phyloP scores from a whole-genome alignment of 2,888 invertebrate genomes.

The Pseudanteris insignis region DNA sequence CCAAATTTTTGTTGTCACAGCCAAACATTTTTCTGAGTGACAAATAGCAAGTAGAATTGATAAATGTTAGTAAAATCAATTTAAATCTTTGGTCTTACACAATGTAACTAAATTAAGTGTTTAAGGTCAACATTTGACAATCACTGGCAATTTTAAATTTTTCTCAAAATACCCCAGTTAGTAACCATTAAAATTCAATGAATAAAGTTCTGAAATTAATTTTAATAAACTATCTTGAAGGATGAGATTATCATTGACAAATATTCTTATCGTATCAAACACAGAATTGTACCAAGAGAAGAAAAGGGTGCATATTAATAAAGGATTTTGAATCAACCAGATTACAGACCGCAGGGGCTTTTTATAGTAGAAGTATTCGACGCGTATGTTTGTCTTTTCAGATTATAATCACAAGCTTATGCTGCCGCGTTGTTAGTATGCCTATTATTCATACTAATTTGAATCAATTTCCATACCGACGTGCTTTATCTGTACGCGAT shows the following conservation, averaged over 20 bases:
- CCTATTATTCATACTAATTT: conserved; percentile 38
- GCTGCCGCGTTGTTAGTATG: conserved; percentile 29
- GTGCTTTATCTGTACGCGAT: conserved; percentile 13
- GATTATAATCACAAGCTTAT: conserved; percentile 54
- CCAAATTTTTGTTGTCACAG: too few relatives aligned
- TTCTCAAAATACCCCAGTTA: too few relatives aligned
- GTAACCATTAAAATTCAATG: too few relatives aligned
- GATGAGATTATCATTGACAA: conserved; percentile 9
- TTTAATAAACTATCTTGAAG: not conserved
- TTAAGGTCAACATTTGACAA: too few relatives aligned
- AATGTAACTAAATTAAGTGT: too few relatives aligned
- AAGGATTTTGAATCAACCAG: conserved; percentile 64
- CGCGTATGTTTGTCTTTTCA: conserved; percentile 47
- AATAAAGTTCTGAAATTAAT: too few relatives aligned
- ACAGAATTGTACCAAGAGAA: conserved; percentile 35
- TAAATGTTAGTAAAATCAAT: too few relatives aligned
- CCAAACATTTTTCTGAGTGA: too few relatives aligned
- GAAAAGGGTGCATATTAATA: conserved; percentile 63
- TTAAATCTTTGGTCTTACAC: too few relatives aligned
- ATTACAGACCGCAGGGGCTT: conserved; percentile 63
- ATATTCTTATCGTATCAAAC: conserved; percentile 21
- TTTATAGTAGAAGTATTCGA: conserved; percentile 55
- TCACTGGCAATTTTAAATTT: too few relatives aligned
- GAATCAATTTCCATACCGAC: conserved; percentile 35
- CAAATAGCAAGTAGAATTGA: too few relatives aligned